Conservation (phyloP, 2,888 invertebrate genomes). For the Platynereis dumerilii region DNA sequence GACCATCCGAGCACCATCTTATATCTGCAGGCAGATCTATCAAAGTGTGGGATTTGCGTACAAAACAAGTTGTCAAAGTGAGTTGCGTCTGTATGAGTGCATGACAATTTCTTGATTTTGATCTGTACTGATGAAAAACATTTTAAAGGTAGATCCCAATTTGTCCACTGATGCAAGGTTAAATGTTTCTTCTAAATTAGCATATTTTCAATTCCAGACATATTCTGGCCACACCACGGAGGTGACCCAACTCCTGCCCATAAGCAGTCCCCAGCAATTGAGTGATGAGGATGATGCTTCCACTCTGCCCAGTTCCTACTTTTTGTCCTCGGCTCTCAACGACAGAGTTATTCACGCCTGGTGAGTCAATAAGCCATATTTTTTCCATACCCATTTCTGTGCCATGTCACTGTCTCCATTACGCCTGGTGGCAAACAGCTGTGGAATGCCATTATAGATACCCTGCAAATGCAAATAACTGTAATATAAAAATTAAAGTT, state of each 20-base stretch:
- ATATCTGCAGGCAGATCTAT: slow-evolving; percentile 65
- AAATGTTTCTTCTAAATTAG: no score
- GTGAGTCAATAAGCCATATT: slow-evolving; percentile 31
- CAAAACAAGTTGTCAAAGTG: slow-evolving; percentile 69
- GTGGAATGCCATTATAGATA: no score
- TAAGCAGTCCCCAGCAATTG: slow-evolving; percentile 28
- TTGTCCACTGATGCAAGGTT: no score
- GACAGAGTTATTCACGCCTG: slow-evolving; percentile 59
- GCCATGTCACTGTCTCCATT: no score
- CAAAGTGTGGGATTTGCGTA: slow-evolving; percentile 72
- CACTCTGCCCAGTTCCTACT: slow-evolving; percentile 42
- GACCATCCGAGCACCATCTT: slow-evolving; percentile 64
- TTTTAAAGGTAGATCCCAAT: no score
- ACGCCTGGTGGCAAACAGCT: no score
- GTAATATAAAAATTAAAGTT: no score
- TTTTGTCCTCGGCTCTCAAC: slow-evolving; percentile 56
- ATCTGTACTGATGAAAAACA: no score
- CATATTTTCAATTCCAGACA: slow-evolving; percentile 41
- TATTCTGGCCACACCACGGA: slow-evolving; percentile 61
- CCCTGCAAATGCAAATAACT: no score
- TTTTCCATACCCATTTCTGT: no score
- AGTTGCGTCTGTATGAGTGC: no score
- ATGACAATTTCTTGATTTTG: no score
- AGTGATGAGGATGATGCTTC: background rate
- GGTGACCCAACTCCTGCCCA: slow-evolving; percentile 49